Base-by-base conservation (phyloP, 2,888 invertebrate genomes). In the Noctuana brunneofusca region DNA sequence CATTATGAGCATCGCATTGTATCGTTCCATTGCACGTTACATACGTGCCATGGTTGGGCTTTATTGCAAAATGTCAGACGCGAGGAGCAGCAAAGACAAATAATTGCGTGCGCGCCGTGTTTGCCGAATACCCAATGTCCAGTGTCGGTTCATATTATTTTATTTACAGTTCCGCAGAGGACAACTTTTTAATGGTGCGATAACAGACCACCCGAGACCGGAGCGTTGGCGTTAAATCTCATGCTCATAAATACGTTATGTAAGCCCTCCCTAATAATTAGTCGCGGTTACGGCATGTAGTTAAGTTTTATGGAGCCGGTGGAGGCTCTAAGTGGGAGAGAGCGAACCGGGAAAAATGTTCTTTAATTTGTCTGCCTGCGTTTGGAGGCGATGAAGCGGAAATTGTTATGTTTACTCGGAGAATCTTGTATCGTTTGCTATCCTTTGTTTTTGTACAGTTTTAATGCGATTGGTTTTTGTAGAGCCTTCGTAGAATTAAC, bases 211-310 rank as follows among this genome's bases (percentile, higher is more conserved):
- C 84, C 86, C 85, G 89, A 88, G 89, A 87, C 83, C 80, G 76
- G 76, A 77, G 70, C 69, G 78, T 71, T 81, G 80, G 82, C 84
- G 86, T 86, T 87, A 89, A 90, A 91, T 89, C 89, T 88, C 86
- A 76, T 81, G 83, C 85, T 87, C 90, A 89, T 91, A 90, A 91
- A 90, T 91, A 90, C 81, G 86, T 87, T 89, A 90, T 90, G 91
- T 89, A 89, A 90, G 89, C 89, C 88, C 81, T 86, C 89, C 90
- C 89, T 89, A 84, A 90, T 90, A 89, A 91, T 91, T 91, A 91
- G 91, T 87, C 84, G 85, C 81, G 84, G 88, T 89, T 89, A 88
- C 87, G 83, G 83, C 81, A 80, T 80, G 84, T 84, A 87, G 86
- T 90, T 90, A 88, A 88, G 88, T 89, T 90, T 90, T 90, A 90